Conservation (phyloP, 2,113 vertebrate species). For the Calonectris borealis region DNA sequence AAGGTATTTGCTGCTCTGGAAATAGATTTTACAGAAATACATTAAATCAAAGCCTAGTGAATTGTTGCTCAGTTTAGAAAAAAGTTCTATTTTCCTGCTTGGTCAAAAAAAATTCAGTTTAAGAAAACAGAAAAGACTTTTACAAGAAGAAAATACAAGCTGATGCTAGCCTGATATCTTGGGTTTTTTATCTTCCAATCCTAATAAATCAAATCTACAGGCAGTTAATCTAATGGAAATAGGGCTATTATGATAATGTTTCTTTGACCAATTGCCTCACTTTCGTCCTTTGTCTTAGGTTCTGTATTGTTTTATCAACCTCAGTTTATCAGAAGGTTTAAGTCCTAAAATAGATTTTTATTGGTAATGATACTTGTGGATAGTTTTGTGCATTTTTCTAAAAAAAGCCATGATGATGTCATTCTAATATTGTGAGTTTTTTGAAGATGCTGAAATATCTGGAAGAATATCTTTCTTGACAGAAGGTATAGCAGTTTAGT, state of each 20-base stretch:
- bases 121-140: neutral
- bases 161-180: neutral
- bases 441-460: neutral
- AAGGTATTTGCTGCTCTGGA: neutral
- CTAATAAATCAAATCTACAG: neutral
- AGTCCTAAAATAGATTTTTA: neutral
- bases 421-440: neutral
- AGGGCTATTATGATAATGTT: neutral
- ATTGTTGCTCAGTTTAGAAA: neutral
- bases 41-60: neutral
- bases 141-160: neutral
- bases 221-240: neutral
- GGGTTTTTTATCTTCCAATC: neutral
- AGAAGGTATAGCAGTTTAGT: neutral
- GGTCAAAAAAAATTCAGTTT: neutral
- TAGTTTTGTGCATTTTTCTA: neutral
- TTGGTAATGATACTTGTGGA: neutral
- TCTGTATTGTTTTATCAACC: neutral
- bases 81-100: neutral
- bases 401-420: rapidly evolving
- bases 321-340: neutral
- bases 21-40: neutral
- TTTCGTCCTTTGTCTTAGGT: neutral
- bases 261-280: neutral
- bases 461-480: neutral